Percentiles rank a stretch among this genome's conserved stretches.
phyloP scores from a whole-genome alignment of 2,797 vertebrate species.

The Enteromius thamalakanensis region DNA sequence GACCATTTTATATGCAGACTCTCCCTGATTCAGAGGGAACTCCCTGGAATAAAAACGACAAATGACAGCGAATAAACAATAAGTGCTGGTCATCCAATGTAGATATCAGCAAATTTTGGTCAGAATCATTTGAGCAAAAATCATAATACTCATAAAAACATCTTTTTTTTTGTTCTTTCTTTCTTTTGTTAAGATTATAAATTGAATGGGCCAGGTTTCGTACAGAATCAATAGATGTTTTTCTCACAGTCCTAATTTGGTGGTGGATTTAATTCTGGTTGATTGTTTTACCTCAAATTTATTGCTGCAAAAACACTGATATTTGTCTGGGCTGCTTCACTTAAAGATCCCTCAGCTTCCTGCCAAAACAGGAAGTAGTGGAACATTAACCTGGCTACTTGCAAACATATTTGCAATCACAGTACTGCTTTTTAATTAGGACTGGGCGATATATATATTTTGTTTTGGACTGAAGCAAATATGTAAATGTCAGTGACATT shows the following conservation, averaged over 20 bases:
- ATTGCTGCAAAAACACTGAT: constrained; percentile 53
- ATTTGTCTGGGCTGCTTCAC: constrained; percentile 47
- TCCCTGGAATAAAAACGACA: constrained; percentile 99
- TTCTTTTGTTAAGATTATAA: not conserved
- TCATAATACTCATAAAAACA: constrained; percentile 44
- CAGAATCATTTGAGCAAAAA: constrained; percentile 57
- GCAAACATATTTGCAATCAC: constrained; percentile 24
- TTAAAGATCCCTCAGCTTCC: constrained; percentile 49
- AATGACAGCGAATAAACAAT: constrained; percentile 99
- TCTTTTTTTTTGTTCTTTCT: not conserved
- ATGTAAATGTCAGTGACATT: not conserved
- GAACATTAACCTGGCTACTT: constrained; percentile 35
- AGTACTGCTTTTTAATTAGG: constrained; percentile 8
- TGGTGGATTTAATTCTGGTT: constrained; percentile 17
- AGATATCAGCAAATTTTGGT: constrained; percentile 64
- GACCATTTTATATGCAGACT: constrained; percentile 99
- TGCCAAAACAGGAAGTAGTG: constrained; percentile 49
- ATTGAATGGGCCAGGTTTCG: constrained; percentile 36
- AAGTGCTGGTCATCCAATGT: constrained; percentile 90
- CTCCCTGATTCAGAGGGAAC: constrained; percentile 99
- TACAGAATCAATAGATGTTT: not conserved
- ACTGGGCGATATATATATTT: constrained; percentile 21
- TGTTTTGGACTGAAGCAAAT: not conserved
- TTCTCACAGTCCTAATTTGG: constrained; percentile 37
- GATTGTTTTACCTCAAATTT: constrained; percentile 42